Conservation (phyloP, 2,113 vertebrate species). For the Oreotrochilus melanogaster region DNA sequence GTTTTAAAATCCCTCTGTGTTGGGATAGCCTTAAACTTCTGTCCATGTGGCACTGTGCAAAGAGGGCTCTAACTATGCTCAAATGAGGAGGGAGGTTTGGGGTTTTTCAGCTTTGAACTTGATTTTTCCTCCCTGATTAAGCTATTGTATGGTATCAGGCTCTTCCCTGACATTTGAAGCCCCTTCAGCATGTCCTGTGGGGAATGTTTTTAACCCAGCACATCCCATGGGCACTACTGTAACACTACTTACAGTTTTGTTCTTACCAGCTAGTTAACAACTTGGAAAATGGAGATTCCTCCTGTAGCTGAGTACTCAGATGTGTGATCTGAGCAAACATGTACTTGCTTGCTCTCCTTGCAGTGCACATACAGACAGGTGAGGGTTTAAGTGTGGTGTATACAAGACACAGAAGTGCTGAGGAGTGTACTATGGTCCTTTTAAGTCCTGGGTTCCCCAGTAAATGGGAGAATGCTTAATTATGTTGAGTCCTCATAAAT, state of each 20-base stretch:
- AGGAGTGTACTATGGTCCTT: not conserved
- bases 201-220: not conserved
- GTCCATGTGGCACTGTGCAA: not conserved
- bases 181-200: not conserved
- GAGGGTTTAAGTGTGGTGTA: not conserved
- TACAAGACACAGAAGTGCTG: not conserved
- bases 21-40: accelerated
- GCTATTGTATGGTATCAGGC: not conserved
- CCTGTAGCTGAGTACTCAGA: not conserved
- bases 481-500: not conserved
- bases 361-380: accelerated
- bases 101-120: not conserved
- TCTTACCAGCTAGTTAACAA: not conserved
- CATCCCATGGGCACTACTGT: not conserved
- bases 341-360: not conserved
- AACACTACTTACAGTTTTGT: not conserved
- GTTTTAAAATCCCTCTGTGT: not conserved
- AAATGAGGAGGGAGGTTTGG: not conserved
- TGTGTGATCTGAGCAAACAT: not conserved
- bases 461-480: not conserved
- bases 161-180: not conserved
- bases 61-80: not conserved
- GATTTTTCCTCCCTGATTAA: not conserved
- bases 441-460: not conserved
- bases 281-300: not conserved